Percentiles rank a stretch among this genome's conserved stretches.
phyloP scores from a whole-genome alignment of 2,888 invertebrate genomes.

The Leptothorax acervorum region DNA sequence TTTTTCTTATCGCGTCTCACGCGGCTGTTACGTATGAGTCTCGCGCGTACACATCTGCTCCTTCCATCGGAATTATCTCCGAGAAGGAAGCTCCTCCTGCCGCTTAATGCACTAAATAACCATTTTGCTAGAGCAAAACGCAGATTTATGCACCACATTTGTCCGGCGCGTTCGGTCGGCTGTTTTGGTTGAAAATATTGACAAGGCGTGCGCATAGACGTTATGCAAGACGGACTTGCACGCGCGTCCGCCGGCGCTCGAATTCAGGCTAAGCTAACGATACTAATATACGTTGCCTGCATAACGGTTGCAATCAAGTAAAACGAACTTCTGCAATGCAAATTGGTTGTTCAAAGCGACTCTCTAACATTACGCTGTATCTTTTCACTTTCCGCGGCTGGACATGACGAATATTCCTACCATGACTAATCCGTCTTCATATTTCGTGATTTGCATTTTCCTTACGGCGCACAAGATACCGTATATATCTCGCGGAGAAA shows the following conservation, averaged over 20 bases:
- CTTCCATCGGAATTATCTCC: constrained; percentile 57
- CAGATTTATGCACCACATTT: constrained; percentile 15
- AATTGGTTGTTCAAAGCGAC: constrained; percentile 43
- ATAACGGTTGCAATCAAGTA: constrained; percentile 42
- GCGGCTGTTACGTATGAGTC: constrained; percentile 50
- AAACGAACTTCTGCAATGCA: constrained; percentile 48
- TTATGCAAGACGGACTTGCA: constrained; percentile 25
- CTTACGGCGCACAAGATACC: not conserved
- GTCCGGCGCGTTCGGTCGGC: not conserved
- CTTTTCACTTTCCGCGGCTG: constrained; percentile 33
- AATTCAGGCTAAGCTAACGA: constrained; percentile 43
- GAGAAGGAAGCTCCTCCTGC: constrained; percentile 17
- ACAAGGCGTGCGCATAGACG: not conserved
- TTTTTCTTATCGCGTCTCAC: constrained; percentile 53
- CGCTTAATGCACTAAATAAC: not conserved
- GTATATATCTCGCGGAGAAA: not conserved
- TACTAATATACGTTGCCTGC: constrained; percentile 38
- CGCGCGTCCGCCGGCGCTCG: not conserved
- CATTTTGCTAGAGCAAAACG: constrained; percentile 1
- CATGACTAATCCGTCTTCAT: constrained; percentile 28
- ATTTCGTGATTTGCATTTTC: constrained; percentile 41
- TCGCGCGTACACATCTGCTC: constrained; percentile 39
- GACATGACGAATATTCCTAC: constrained; percentile 34
- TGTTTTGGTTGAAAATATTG: constrained; percentile 40
- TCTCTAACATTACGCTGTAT: constrained; percentile 39